Evolutionary conservation across 2,888 invertebrate species (phyloP).

Genomic region (Endotricha flammealis): DNA sequence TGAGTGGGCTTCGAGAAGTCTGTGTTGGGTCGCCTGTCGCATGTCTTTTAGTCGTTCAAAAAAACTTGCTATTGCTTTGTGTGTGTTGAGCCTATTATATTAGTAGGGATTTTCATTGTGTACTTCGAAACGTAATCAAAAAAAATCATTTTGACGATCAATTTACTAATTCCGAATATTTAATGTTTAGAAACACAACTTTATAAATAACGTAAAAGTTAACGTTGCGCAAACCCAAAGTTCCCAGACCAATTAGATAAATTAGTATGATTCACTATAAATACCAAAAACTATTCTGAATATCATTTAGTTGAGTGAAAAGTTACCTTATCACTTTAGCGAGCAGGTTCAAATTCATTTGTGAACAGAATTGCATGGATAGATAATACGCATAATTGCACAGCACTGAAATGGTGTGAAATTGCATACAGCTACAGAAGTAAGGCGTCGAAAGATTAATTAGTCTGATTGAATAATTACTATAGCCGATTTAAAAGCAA

Average conservation of each 20-base stretch:
- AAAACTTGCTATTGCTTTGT: too few species aligned
- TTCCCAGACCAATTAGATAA: constrained; percentile 46
- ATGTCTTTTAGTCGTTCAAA: too few species aligned
- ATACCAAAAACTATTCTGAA: constrained; percentile 13
- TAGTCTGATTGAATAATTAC: constrained; percentile 49
- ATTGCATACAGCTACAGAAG: constrained; percentile 33
- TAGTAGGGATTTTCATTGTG: too few species aligned
- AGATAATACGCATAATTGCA: constrained; percentile 29
- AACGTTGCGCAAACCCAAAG: constrained; percentile 49
- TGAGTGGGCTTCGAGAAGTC: too few species aligned
- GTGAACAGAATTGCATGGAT: constrained; percentile 1
- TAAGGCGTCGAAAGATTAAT: constrained; percentile 58
- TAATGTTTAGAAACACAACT: too few species aligned
- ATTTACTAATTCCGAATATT: too few species aligned
- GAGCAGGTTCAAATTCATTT: constrained; percentile 9
- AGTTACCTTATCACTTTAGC: background rate
- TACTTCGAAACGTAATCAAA: too few species aligned
- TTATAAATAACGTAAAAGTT: constrained; percentile 48
- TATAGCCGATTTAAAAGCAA: constrained; percentile 26
- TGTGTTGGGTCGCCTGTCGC: too few species aligned
- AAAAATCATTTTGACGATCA: too few species aligned
- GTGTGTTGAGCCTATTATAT: too few species aligned
- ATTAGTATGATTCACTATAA: constrained; percentile 40
- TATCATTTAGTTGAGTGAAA: too few species aligned
- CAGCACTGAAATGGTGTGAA: constrained; percentile 28